Evolutionary conservation across 37 sponge, comb jelly and placozoan species (phyloP), one percentile per base, ranked within the genome.

Genomic region (Beroe forskalii): DNA sequence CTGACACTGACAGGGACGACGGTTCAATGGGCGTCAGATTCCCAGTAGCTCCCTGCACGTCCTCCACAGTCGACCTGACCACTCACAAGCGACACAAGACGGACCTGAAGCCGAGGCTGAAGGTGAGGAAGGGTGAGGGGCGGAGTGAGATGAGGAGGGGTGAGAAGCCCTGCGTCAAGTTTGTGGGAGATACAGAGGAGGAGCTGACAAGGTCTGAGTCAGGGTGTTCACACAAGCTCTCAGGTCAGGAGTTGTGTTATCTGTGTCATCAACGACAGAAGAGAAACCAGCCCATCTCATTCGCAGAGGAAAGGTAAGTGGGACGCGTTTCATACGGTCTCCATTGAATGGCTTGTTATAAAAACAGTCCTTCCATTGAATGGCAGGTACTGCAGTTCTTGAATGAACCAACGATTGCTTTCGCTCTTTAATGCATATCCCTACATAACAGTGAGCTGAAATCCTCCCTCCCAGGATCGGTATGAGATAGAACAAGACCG

Each of bases 231-330:
- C 86, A 80, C 55, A 35, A 80, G 4, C n/a, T n/a, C n/a, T 80
- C 91, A 24, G 94, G 96, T 0, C 95, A 94, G 76, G 93, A 95
- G 39, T 66, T 94, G 61, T 96, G 96, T 72, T 96, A 96, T 41
- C 40, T 96, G 43, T 96, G 96, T 62, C 95, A 94, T 75, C 96
- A 96, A 93, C 62, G 95, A 32, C 94, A 66, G 19, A 28, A 63
- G 48, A 61, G 86, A 40, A 96, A 96, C 89, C 64, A 93, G 0
- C 93, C 93, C 22, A 90, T 96, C 0, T 92, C 93, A 60, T 72
- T 93, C n/a, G 62, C 91, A 12, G 90, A 95, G 89, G 91, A 95
- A 67, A 91, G 67, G 61, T 62, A 24, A 42, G n/a, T n/a, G n/a
- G n/a, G n/a, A n/a, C 9, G 60, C 9, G 14, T 55, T 55, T 20